phyloP scores from a whole-genome alignment of 2,797 vertebrate genomes.

The Premnoplex brunnescens region DNA sequence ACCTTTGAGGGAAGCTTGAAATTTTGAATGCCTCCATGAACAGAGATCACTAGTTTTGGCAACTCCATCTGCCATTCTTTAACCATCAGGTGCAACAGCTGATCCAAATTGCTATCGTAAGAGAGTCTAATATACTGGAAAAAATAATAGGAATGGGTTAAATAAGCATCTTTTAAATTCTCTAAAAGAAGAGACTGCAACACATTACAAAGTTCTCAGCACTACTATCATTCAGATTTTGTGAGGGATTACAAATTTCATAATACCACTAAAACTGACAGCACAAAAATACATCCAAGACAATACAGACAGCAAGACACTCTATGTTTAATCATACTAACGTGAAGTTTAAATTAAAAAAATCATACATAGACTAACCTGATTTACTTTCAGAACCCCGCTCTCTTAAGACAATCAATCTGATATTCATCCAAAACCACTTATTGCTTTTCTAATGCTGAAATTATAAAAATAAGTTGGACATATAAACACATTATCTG shows the following conservation, averaged over 20 bases:
- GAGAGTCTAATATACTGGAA: constrained; percentile 90
- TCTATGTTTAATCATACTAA: rapidly evolving
- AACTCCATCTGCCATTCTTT: constrained; percentile 95
- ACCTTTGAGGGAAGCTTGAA: constrained; percentile 87
- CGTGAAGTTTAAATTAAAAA: not conserved
- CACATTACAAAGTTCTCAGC: not conserved
- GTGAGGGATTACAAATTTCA: not conserved
- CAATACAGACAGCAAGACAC: not conserved
- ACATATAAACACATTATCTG: not conserved
- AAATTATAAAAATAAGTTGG: not conserved
- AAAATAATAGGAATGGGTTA: not conserved
- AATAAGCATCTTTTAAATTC: not conserved
- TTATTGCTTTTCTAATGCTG: not conserved
- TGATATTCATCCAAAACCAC: not conserved
- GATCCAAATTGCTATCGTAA: constrained; percentile 87
- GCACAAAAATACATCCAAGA: not conserved
- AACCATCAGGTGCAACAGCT: constrained; percentile 89
- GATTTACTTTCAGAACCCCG: not conserved
- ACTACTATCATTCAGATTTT: not conserved
- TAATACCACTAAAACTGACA: not conserved
- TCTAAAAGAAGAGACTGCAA: not conserved
- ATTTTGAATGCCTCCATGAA: constrained; percentile 92
- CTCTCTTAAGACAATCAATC: not conserved
- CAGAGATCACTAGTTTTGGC: constrained; percentile 91
- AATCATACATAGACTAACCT: not conserved